Evolutionary conservation across 2,888 invertebrate genomes (phyloP).

Genomic region (Sminthurides aquaticus): DNA sequence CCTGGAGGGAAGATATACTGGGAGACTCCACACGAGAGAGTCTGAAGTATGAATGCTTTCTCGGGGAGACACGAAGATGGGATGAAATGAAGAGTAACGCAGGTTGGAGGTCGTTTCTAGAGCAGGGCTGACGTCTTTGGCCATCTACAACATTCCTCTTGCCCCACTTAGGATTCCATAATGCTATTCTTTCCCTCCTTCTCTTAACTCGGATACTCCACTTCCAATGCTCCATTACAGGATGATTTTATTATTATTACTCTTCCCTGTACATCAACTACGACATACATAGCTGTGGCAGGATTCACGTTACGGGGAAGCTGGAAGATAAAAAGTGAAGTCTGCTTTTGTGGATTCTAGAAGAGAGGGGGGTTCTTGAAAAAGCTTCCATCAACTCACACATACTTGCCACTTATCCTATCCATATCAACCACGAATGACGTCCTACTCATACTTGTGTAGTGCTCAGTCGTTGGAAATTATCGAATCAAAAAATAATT

Average conservation of each 20-base stretch:
- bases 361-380: too few species aligned
- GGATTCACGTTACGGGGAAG: too few species aligned
- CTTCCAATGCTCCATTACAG: neutral
- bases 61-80: neutral
- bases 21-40: neutral
- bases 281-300: too few species aligned
- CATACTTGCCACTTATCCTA: too few species aligned
- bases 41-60: neutral
- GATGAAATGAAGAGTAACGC: neutral
- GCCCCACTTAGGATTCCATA: neutral
- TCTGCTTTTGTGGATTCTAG: too few species aligned
- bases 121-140: constrained; percentile 3
- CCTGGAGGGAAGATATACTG: neutral
- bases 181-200: neutral
- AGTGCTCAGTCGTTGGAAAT: too few species aligned
- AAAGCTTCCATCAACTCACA: too few species aligned
- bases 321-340: too few species aligned
- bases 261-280: too few species aligned
- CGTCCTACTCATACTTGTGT: too few species aligned
- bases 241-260: neutral
- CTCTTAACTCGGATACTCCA: neutral
- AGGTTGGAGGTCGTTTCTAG: neutral
- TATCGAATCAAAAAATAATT: too few species aligned
- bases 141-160: neutral
- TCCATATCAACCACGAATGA: too few species aligned